These are phyloP conservation scores for Sinocyclocheilus rhinocerous DNA, from an alignment of 2,113 vertebrate genomes.

Conservation along the genomic window DNA sequence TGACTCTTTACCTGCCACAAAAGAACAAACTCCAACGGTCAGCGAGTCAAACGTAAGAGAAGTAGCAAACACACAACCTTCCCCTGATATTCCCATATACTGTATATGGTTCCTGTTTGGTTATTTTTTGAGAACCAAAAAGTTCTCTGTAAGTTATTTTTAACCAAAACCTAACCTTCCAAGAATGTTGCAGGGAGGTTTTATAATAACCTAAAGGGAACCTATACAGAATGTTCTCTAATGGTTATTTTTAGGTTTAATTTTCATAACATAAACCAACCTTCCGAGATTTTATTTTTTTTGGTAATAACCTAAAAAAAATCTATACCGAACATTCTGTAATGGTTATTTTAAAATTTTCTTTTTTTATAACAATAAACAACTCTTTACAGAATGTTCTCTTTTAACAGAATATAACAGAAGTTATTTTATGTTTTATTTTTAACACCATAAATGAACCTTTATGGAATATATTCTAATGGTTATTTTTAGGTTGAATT, in stretches of 20 bases:
- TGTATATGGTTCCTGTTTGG: background rate
- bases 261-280: background rate
- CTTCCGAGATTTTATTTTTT: background rate
- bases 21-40: background rate
- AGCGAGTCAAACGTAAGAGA: slow-evolving; percentile 47
- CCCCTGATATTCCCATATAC: background rate
- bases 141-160: background rate
- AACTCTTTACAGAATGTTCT: no score
- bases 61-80: background rate
- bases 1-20: slow-evolving; percentile 54
- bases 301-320: background rate
- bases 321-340: background rate
- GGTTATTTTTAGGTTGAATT: background rate
- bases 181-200: background rate
- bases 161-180: no score
- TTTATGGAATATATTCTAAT: no score
- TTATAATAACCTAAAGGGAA: background rate
- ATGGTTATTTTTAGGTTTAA: background rate
- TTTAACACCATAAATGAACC: no score
- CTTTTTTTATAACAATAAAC: no score
- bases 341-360: background rate
- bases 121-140: background rate
- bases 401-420: no score
- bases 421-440: no score
- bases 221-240: no score